A percentile compares a stretch with the other conserved stretches of the same genome.
Conservation (phyloP, 2,888 invertebrate species). For the Rhaphigaster nebulosa region DNA sequence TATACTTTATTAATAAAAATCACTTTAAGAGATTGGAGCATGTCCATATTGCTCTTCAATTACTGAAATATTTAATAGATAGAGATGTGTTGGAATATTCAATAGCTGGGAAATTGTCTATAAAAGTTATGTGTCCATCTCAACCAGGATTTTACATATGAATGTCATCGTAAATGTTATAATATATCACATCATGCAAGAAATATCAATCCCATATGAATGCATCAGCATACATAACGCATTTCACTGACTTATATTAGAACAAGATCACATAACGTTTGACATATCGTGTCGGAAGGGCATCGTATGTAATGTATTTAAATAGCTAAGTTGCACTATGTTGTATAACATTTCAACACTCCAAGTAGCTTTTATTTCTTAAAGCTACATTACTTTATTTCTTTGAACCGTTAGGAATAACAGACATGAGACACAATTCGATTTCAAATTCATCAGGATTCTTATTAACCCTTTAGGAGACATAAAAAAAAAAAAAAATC, state of each 20-base stretch:
- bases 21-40: neutral
- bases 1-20: neutral
- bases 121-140: neutral
- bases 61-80: neutral
- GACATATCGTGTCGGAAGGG: neutral
- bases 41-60: too few species aligned
- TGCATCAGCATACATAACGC: constrained; percentile 12
- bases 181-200: neutral
- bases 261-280: constrained; percentile 34
- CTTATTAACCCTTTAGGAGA: too few species aligned
- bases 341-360: neutral
- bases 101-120: neutral
- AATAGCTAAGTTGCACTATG: neutral
- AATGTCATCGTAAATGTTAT: constrained; percentile 7
- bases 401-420: neutral
- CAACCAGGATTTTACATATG: neutral
- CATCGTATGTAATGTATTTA: neutral
- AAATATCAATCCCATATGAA: neutral
- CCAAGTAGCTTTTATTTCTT: neutral
- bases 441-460: neutral
- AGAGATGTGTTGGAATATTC: neutral
- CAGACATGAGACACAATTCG: neutral
- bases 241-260: constrained; percentile 16
- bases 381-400: neutral
- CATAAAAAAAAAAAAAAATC: too few species aligned